Evolutionary conservation across 2,888 invertebrate genomes (phyloP).

Genomic region (Agrochola macilenta): DNA sequence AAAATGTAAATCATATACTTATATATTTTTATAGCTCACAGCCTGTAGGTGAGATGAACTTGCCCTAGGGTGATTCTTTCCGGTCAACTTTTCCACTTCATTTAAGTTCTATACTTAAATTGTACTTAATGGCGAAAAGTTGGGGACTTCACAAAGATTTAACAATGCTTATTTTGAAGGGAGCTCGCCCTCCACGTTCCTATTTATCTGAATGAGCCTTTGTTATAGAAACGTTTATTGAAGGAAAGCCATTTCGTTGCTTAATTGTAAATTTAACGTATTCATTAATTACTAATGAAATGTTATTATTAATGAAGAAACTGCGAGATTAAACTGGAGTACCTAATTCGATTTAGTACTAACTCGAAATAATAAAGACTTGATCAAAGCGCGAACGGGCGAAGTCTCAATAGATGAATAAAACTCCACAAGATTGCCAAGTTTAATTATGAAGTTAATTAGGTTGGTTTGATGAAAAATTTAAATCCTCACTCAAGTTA

Average conservation of each 20-base stretch:
- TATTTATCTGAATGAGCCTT: slow-evolving; percentile 80
- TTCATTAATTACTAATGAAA: slow-evolving; percentile 59
- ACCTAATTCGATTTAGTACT: slow-evolving; percentile 54
- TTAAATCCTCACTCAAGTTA: slow-evolving; percentile 87
- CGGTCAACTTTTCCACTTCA: slow-evolving; percentile 90
- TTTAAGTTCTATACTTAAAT: slow-evolving; percentile 89
- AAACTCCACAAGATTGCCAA: slow-evolving; percentile 81
- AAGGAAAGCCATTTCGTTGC: slow-evolving; percentile 69
- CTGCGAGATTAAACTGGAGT: slow-evolving; percentile 47
- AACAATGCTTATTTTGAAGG: slow-evolving; percentile 89
- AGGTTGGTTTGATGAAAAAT: slow-evolving; percentile 88
- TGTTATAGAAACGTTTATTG: slow-evolving; percentile 71
- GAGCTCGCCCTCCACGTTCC: slow-evolving; percentile 78
- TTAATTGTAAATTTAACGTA: slow-evolving; percentile 65
- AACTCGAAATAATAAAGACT: slow-evolving; percentile 63
- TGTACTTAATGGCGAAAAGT: slow-evolving; percentile 88
- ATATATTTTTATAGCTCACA: slow-evolving; percentile 60
- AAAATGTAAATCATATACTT: slow-evolving; percentile 39
- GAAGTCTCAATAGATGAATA: slow-evolving; percentile 81
- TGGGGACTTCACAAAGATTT: slow-evolving; percentile 88
- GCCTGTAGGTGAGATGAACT: slow-evolving; percentile 65
- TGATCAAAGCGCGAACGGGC: slow-evolving; percentile 71
- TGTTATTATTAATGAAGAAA: slow-evolving; percentile 59
- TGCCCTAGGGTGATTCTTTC: slow-evolving; percentile 77
- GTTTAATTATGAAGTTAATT: slow-evolving; percentile 89